Conservation (phyloP, 2,113 vertebrate genomes). For the Podarcis muralis region DNA sequence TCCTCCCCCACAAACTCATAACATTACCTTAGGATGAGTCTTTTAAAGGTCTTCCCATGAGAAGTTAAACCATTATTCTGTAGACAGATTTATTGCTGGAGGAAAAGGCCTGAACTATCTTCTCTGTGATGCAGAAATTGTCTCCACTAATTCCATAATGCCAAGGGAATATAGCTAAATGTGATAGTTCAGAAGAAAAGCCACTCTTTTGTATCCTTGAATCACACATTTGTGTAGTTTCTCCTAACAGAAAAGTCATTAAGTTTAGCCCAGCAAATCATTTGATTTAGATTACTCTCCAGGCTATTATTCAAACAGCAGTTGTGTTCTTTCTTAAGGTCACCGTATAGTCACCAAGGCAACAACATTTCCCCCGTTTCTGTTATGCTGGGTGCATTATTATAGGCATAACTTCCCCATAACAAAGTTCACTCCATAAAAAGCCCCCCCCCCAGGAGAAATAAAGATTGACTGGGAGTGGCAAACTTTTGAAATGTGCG, state of each 20-base stretch:
- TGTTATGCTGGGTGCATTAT: not conserved
- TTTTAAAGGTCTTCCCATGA: conserved; percentile 5
- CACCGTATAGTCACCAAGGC: conserved; percentile 12
- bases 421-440: conserved; percentile 24
- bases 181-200: not conserved
- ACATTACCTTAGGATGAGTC: not conserved
- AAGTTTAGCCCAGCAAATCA: not conserved
- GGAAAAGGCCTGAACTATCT: conserved; percentile 2
- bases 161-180: not conserved
- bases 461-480: not conserved
- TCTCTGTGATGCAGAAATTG: conserved; percentile 6
- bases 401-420: not conserved
- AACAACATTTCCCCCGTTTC: not conserved
- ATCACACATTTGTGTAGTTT: not conserved
- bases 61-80: not conserved
- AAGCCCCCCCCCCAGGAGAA: too few species aligned
- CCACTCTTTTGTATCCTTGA: not conserved
- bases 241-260: not conserved
- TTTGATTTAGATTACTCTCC: conserved; percentile 28
- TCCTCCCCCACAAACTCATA: too few species aligned
- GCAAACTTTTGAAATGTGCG: not conserved
- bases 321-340: conserved; percentile 17
- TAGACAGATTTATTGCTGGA: not conserved
- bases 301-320: not conserved
- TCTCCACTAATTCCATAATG: not conserved